phyloP scores from a whole-genome alignment of 2,888 invertebrate species.

The Periphyllus acericola region DNA sequence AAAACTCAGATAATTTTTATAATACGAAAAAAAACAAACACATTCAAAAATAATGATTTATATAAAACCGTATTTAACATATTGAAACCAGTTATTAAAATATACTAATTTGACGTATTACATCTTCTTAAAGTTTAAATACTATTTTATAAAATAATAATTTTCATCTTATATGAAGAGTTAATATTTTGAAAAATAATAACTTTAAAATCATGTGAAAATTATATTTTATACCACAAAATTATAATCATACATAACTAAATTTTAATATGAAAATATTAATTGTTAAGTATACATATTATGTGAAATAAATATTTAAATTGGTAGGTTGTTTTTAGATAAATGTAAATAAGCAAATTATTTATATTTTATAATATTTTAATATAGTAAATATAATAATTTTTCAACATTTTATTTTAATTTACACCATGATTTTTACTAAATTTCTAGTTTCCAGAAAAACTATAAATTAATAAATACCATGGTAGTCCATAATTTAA shows the following conservation, averaged over 20 bases:
- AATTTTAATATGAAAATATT: not conserved
- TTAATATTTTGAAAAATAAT: not conserved
- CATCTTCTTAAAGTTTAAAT: not conserved
- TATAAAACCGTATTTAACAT: not conserved
- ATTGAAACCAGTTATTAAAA: not conserved
- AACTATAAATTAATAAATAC: too few relatives aligned
- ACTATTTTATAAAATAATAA: not conserved
- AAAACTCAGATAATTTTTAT: not conserved
- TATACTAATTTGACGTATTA: not conserved
- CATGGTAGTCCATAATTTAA: too few relatives aligned
- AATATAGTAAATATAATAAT: too few relatives aligned
- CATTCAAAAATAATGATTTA: not conserved
- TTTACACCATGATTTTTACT: too few relatives aligned
- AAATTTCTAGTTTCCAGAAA: too few relatives aligned
- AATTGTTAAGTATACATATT: too few relatives aligned
- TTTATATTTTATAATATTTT: too few relatives aligned
- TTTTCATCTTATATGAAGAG: not conserved
- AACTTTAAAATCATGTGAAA: not conserved
- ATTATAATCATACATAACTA: not conserved
- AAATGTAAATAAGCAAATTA: too few relatives aligned
- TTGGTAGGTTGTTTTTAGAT: too few relatives aligned
- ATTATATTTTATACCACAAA: not conserved
- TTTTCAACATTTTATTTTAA: too few relatives aligned
- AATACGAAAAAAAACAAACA: not conserved
- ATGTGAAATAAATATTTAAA: too few relatives aligned